Percentiles rank a stretch among this genome's conserved stretches.
Evolutionary conservation across 2,888 invertebrate genomes (phyloP).

Genomic region (Cephus sareptanus): DNA sequence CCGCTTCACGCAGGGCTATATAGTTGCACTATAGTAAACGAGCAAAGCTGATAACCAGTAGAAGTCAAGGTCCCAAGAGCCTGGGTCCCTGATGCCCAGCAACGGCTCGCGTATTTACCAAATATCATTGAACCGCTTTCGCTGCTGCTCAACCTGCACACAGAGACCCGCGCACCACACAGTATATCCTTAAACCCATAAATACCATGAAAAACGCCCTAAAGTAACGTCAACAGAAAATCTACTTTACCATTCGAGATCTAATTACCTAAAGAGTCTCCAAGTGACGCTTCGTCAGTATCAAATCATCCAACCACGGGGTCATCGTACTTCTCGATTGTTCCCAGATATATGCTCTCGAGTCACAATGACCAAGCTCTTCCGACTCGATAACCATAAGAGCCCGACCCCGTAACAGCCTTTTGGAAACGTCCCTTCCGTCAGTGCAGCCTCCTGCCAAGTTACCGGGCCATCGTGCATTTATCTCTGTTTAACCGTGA

Average conservation of each 20-base stretch:
- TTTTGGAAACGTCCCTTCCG: slow-evolving; percentile 15
- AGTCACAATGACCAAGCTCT: not conserved
- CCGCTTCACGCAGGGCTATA: not conserved
- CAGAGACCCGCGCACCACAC: not conserved
- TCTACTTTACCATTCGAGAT: not conserved
- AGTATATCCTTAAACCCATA: not conserved
- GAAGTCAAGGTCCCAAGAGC: slow-evolving; percentile 35
- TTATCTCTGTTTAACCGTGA: slow-evolving; percentile 30
- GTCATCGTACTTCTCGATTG: not conserved
- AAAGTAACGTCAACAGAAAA: not conserved
- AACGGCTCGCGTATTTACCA: slow-evolving; percentile 1
- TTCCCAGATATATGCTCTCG: not conserved
- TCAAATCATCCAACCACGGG: not conserved
- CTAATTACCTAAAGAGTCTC: not conserved
- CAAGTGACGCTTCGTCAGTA: not conserved
- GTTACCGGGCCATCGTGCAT: slow-evolving; percentile 3
- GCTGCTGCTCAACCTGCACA: not conserved
- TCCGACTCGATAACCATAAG: not conserved
- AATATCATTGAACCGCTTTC: not conserved
- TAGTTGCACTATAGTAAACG: slow-evolving; percentile 8
- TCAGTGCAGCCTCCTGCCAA: not conserved
- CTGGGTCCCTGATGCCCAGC: slow-evolving; percentile 12
- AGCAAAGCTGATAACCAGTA: slow-evolving; percentile 33
- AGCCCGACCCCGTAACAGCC: not conserved
- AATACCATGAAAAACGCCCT: not conserved